Base-by-base conservation (phyloP, 2,797 vertebrate species). In the Sebastolobus altivelis region DNA sequence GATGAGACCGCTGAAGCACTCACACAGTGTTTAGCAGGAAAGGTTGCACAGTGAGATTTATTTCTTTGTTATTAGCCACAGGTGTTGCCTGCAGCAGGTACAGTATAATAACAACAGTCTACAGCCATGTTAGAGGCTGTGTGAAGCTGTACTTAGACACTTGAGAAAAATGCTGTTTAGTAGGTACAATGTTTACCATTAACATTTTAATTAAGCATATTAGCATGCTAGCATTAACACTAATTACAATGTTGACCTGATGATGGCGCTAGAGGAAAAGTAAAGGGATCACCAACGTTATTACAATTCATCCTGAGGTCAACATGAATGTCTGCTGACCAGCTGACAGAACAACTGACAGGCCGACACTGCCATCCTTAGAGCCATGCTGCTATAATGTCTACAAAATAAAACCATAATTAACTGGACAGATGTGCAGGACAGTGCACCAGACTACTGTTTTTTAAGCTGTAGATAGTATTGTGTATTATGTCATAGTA, bases 1-100 rank as follows among this genome's bases (percentile, higher is more conserved):
- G 61, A 75, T 31, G 31, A 71, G 59, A 76, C 10, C 63, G 69
- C 18, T 43, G 58, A 72, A 82, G 52, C 67, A 46, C 31, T 25
- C 54, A 40, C 56, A 52, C 14, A 60, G 40, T 66, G 38, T 54
- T 61, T 14, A 55, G 22, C 16, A 62, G 13, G 14, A 37, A 37
- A 60, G 27, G 40, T 16, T 75, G 31, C 14, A 6, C 16, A 22
- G 25, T 46, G 33, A 43, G 20, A 33, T 49, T 27, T 46, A 22
- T 11, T 61, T 22, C 1, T 56, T 27, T 29, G 9, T 27, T 49
- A 7, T 65, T 3, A 37, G 61, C 16, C n/a, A 8, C 8, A 54
- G 52, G 66, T 74, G 12, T 25, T 12, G 43, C 27, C 52, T 65
- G 22, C 43, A 65, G 55, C 59, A 43, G 49, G 14, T 66, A 22